Conservation (phyloP, 2,888 invertebrate species). For the Oeneis ivallda region DNA sequence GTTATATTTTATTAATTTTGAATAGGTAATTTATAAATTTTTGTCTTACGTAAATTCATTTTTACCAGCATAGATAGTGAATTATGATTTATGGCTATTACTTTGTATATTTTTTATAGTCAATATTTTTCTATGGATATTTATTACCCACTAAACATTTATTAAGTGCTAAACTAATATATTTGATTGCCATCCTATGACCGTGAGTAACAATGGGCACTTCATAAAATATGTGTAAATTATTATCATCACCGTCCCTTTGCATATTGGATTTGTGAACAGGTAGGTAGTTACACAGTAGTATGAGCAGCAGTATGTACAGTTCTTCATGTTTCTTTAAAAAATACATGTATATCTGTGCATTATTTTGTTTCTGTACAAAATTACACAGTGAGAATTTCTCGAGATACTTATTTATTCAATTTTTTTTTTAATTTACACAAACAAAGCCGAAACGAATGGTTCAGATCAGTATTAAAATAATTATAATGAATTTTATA, state of each 20-base stretch:
- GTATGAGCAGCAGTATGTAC: no score
- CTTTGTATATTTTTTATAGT: slow-evolving; percentile 2
- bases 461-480: no score
- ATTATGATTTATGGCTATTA: slow-evolving; percentile 7
- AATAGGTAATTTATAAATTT: no score
- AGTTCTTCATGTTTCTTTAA: no score
- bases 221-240: slow-evolving; percentile 23
- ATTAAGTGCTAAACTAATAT: slow-evolving; percentile 22
- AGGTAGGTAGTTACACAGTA: neutral
- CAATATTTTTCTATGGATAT: slow-evolving; percentile 2
- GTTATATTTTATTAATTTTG: neutral
- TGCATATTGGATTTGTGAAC: neutral
- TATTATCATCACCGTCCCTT: slow-evolving; percentile 7
- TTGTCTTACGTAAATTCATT: neutral
- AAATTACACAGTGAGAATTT: no score
- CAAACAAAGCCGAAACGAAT: no score
- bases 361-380: no score
- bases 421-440: no score
- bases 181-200: slow-evolving; percentile 20
- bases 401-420: no score
- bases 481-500: no score
- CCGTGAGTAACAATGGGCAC: slow-evolving; percentile 31
- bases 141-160: slow-evolving; percentile 20
- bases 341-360: no score
- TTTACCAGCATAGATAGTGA: neutral